phyloP scores from a whole-genome alignment of 2,113 vertebrate genomes.

The Saguinus midas region DNA sequence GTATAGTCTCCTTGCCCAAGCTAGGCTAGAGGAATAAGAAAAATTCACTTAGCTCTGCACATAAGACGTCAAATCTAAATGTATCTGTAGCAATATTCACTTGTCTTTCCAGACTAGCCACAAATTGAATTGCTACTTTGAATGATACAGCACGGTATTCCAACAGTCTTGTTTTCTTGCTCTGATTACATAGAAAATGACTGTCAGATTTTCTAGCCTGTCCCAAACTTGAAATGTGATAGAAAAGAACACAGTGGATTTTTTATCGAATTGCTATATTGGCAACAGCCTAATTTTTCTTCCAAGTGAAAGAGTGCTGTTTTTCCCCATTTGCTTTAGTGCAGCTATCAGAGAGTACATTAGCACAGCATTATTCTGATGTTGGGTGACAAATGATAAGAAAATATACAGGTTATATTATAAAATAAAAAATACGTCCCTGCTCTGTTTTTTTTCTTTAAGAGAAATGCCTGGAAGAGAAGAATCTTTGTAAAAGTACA shows the following conservation, averaged over 20 bases:
- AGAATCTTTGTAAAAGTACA: not conserved
- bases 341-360: not conserved
- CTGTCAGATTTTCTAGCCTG: not conserved
- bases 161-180: not conserved
- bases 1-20: not conserved
- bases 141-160: not conserved
- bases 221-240: not conserved
- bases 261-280: not conserved
- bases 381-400: not conserved
- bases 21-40: not conserved
- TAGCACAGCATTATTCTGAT: not conserved
- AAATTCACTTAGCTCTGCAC: not conserved
- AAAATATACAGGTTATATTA: not conserved
- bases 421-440: not conserved
- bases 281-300: not conserved
- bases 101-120: slow-evolving; percentile 12
- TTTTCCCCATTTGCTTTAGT: slow-evolving; percentile 10
- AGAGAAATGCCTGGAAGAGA: not conserved
- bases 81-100: not conserved
- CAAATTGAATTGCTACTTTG: not conserved
- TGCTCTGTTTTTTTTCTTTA: not conserved
- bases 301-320: not conserved
- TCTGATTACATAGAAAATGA: not conserved
- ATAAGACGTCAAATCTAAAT: not conserved
- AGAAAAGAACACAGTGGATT: not conserved